Evolutionary conservation across 2,797 vertebrate species (phyloP).

Genomic region (Siniperca obscura): DNA sequence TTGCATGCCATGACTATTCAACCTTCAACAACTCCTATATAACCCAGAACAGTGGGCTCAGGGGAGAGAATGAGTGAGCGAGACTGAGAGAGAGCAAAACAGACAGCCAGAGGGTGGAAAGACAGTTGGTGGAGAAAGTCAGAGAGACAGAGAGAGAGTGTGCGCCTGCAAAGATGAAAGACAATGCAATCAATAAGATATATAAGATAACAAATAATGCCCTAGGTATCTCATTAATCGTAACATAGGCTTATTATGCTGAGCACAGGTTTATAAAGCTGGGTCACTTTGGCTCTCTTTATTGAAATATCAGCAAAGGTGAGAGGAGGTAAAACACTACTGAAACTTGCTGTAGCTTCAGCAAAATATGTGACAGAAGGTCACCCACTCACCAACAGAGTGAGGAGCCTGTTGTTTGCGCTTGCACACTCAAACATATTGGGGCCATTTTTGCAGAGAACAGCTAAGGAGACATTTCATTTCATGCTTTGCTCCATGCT

Average conservation of each 20-base stretch:
- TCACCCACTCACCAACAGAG: constrained; percentile 53
- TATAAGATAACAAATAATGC: constrained; percentile 89
- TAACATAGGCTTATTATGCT: constrained; percentile 84
- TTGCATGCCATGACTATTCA: constrained; percentile 84
- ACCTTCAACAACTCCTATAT: constrained; percentile 81
- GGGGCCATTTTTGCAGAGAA: background rate
- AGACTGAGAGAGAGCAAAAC: constrained; percentile 71
- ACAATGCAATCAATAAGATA: constrained; percentile 89
- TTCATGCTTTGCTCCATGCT: background rate
- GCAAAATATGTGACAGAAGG: constrained; percentile 68
- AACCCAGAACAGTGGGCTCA: constrained; percentile 66
- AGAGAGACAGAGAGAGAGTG: constrained; percentile 45
- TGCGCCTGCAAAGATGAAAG: constrained; percentile 81
- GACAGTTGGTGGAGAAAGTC: constrained; percentile 57
- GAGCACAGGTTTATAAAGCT: constrained; percentile 83
- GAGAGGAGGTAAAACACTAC: constrained; percentile 68
- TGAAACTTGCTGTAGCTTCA: constrained; percentile 71
- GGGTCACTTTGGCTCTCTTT: constrained; percentile 85
- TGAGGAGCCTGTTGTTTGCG: constrained; percentile 45
- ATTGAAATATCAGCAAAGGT: constrained; percentile 84
- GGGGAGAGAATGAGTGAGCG: constrained; percentile 63
- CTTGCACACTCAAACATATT: constrained; percentile 26
- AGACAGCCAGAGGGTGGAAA: constrained; percentile 75
- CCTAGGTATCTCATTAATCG: constrained; percentile 88
- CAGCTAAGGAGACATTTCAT: constrained; percentile 8